A percentile compares a stretch with the other conserved stretches of the same genome.
Evolutionary conservation across 2,113 vertebrate species (phyloP).

Genomic region (Pteruthius melanotis): DNA sequence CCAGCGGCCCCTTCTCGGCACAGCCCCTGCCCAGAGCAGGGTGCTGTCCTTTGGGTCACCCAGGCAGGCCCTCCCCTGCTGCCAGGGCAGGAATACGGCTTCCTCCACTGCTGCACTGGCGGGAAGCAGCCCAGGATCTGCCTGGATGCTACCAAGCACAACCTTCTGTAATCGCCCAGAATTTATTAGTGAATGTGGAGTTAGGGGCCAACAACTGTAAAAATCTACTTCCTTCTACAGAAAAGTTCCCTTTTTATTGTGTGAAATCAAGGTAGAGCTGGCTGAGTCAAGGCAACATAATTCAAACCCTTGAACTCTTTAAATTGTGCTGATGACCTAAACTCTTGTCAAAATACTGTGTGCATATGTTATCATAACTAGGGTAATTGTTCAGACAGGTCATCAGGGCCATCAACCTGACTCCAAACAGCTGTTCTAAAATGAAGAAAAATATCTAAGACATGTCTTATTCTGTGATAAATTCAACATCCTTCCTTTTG

Average conservation of each 20-base stretch:
- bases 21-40: not conserved
- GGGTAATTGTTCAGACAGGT: not conserved
- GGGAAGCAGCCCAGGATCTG: not conserved
- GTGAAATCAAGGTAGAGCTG: not conserved
- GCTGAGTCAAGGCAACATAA: not conserved
- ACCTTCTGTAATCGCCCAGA: accelerated
- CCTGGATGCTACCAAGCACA: not conserved
- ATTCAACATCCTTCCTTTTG: not conserved
- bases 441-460: not conserved
- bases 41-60: not conserved
- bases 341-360: not conserved
- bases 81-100: not conserved
- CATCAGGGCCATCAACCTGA: not conserved
- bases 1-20: not conserved
- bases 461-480: not conserved
- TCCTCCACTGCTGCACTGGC: not conserved
- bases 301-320: not conserved
- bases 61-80: not conserved
- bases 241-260: not conserved
- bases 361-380: not conserved
- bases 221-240: not conserved
- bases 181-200: not conserved
- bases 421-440: not conserved
- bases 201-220: not conserved
- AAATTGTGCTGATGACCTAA: not conserved